Conservation (phyloP, 2,888 invertebrate species). For the Holacanthella duospinosa region DNA sequence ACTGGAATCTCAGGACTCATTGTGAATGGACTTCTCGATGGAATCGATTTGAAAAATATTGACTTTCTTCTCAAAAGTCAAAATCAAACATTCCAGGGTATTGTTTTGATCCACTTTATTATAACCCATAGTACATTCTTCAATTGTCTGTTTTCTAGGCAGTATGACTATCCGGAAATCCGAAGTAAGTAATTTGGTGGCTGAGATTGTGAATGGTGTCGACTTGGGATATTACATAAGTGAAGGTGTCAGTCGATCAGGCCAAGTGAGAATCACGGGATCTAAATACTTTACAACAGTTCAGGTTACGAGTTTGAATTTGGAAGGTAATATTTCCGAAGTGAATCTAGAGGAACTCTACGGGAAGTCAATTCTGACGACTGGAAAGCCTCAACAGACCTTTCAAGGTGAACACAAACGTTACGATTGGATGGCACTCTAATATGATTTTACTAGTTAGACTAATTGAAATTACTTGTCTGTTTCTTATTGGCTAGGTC, state of each 20-base stretch:
- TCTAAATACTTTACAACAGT: constrained; percentile 2
- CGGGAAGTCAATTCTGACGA: constrained; percentile 12
- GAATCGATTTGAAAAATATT: constrained; percentile 16
- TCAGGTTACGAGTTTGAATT: constrained; percentile 5
- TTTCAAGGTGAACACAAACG: not conserved
- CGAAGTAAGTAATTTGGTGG: not conserved
- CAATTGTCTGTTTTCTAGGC: not conserved
- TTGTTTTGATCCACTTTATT: not conserved
- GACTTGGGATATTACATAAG: not conserved
- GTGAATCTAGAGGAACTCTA: constrained; percentile 15
- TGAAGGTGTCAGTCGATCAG: not conserved
- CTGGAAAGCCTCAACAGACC: not conserved
- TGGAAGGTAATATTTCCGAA: constrained; percentile 8
- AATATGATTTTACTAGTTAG: too few relatives aligned
- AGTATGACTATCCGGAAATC: not conserved
- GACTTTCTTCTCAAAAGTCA: constrained; percentile 15
- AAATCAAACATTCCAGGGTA: constrained; percentile 28
- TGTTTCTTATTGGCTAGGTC: not conserved
- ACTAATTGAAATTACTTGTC: not conserved
- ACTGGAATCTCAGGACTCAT: constrained; percentile 3
- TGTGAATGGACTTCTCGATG: constrained; percentile 10
- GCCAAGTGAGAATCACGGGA: constrained; percentile 11
- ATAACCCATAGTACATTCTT: not conserved
- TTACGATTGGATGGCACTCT: too few relatives aligned
- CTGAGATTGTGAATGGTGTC: not conserved